A percentile compares a stretch with the other conserved stretches of the same genome.
Conservation (phyloP, 1,140 invertebrate species). For the Cepaea nemoralis region DNA sequence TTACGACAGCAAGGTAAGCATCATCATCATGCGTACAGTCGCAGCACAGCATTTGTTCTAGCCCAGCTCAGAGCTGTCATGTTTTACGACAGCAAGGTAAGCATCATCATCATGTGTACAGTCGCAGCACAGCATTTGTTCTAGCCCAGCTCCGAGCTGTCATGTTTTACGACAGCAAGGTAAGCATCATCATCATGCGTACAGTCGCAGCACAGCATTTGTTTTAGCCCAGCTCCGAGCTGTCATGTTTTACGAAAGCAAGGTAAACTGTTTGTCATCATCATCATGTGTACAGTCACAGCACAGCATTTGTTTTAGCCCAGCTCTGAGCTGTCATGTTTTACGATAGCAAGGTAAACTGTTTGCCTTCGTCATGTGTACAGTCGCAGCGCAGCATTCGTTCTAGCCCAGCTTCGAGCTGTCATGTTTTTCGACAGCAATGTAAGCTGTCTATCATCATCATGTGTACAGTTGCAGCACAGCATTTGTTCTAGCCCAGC, state of each 20-base stretch:
- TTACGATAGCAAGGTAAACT: no score
- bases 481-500: no score
- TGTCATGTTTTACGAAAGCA: slow-evolving; percentile 69
- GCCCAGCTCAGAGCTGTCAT: slow-evolving; percentile 60
- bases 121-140: slow-evolving; percentile 61
- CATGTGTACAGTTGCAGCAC: no score
- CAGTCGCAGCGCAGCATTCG: slow-evolving; percentile 62
- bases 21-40: slow-evolving; percentile 61
- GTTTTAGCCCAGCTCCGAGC: slow-evolving; percentile 58
- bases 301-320: no score
- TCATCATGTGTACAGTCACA: no score
- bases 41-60: slow-evolving; percentile 63
- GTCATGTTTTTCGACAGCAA: slow-evolving; percentile 70
- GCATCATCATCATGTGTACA: slow-evolving; percentile 61
- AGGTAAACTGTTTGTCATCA: no score
- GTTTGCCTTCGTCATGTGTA: no score
- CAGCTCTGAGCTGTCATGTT: no score
- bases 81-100: slow-evolving; percentile 69
- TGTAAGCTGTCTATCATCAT: no score
- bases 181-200: slow-evolving; percentile 54
- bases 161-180: slow-evolving; percentile 69
- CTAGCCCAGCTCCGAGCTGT: slow-evolving; percentile 60
- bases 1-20: slow-evolving; percentile 67
- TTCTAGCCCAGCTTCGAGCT: slow-evolving; percentile 58
- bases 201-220: slow-evolving; percentile 63